phyloP scores from a whole-genome alignment of 1,140 invertebrate genomes.

The Atopsyche davidsoni region DNA sequence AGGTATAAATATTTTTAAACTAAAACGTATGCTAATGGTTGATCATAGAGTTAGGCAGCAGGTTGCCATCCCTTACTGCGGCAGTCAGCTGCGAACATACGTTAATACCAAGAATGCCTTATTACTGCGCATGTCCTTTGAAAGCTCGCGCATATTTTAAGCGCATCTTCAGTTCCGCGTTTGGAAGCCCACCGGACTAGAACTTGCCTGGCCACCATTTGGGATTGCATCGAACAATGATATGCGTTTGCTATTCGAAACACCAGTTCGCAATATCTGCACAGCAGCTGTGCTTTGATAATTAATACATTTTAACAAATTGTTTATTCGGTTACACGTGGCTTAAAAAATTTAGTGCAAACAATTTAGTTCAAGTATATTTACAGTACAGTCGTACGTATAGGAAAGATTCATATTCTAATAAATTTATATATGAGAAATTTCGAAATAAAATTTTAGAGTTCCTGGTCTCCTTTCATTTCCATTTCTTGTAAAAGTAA shows the following conservation, averaged over 20 bases:
- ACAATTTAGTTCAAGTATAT: neutral
- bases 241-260: too few relatives aligned
- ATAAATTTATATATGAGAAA: neutral
- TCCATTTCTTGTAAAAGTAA: too few relatives aligned
- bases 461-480: neutral
- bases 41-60: too few relatives aligned
- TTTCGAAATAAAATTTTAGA: neutral
- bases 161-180: too few relatives aligned
- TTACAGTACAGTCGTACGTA: neutral
- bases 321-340: too few relatives aligned
- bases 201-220: too few relatives aligned
- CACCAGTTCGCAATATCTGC: too few relatives aligned
- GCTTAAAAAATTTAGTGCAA: neutral
- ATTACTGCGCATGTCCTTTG: constrained; percentile 27
- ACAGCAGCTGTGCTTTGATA: neutral
- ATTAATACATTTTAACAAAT: neutral
- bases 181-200: too few relatives aligned
- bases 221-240: too few relatives aligned
- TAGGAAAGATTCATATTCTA: neutral
- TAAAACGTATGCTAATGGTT: too few relatives aligned
- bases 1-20: too few relatives aligned
- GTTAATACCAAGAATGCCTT: constrained; percentile 30
- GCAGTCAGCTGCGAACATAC: constrained; percentile 29
- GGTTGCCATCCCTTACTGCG: too few relatives aligned
- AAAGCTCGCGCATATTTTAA: constrained; percentile 27